Conservation (phyloP, 2,113 vertebrate genomes). For the Atherinomorus stipes region DNA sequence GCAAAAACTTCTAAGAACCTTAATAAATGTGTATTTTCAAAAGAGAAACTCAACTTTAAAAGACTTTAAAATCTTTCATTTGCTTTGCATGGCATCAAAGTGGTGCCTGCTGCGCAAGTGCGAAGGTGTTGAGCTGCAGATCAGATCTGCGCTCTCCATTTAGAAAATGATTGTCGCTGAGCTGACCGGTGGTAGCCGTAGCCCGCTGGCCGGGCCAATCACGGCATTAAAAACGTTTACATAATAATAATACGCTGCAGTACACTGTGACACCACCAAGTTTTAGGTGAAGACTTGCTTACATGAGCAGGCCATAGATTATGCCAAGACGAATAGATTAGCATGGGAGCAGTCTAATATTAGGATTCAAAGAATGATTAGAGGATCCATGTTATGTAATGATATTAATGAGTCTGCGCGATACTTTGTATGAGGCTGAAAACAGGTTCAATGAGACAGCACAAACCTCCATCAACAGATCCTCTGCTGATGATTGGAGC, state of each 20-base stretch:
- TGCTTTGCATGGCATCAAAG: not conserved
- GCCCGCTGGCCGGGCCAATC: slow-evolving; percentile 30
- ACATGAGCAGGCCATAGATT: slow-evolving; percentile 79
- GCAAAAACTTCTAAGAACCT: too few relatives aligned
- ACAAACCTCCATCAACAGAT: not conserved
- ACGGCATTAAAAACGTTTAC: slow-evolving; percentile 57
- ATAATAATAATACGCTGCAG: slow-evolving; percentile 55
- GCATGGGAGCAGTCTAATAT: slow-evolving; percentile 69
- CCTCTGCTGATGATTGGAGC: not conserved
- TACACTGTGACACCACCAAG: slow-evolving; percentile 48
- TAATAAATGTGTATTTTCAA: not conserved
- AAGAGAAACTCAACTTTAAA: not conserved
- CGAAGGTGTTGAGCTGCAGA: slow-evolving; percentile 21
- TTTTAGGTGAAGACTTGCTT: slow-evolving; percentile 75
- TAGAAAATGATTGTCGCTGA: slow-evolving; percentile 39
- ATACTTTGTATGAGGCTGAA: slow-evolving; percentile 4
- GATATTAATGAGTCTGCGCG: slow-evolving; percentile 26
- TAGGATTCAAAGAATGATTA: slow-evolving; percentile 78
- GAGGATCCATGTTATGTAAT: slow-evolving; percentile 65
- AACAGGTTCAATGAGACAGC: not conserved
- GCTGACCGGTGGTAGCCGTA: slow-evolving; percentile 9
- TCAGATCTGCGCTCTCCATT: slow-evolving; percentile 54
- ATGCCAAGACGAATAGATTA: slow-evolving; percentile 76
- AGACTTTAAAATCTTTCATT: not conserved
- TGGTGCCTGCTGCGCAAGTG: slow-evolving; percentile 23